Conservation (phyloP, 2,113 vertebrate genomes). For the Pao palembangensis region DNA sequence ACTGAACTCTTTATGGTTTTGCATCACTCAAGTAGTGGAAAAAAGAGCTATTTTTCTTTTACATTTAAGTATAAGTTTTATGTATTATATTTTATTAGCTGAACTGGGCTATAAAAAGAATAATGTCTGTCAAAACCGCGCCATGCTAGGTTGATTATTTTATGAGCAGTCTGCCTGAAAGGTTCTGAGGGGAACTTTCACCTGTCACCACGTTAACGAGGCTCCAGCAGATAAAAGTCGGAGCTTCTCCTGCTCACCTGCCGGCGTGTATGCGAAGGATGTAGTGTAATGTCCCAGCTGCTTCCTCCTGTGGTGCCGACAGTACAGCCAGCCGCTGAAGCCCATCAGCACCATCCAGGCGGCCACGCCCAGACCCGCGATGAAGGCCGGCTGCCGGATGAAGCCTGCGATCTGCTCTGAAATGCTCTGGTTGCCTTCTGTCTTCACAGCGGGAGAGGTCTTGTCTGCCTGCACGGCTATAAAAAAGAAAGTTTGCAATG, state of each 20-base stretch:
- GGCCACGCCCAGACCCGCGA: slow-evolving; percentile 83
- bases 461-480: slow-evolving; percentile 50
- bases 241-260: slow-evolving; percentile 68
- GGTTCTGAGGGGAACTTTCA: no score
- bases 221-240: background rate
- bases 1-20: slow-evolving; percentile 1
- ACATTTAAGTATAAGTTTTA: slow-evolving; percentile 22
- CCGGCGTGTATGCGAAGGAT: slow-evolving; percentile 91
- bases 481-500: slow-evolving; percentile 2
- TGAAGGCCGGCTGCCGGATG: slow-evolving; percentile 85
- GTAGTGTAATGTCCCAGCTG: slow-evolving; percentile 93
- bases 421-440: slow-evolving; percentile 66
- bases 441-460: slow-evolving; percentile 56
- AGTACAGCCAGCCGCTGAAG: slow-evolving; percentile 85
- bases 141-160: no score
- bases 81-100: slow-evolving; percentile 27
- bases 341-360: slow-evolving; percentile 86
- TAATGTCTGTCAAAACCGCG: no score
- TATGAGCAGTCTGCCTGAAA: no score
- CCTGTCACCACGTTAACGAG: background rate
- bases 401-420: slow-evolving; percentile 80
- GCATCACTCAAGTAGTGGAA: no score
- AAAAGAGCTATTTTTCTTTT: no score
- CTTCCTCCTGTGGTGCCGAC: slow-evolving; percentile 85
- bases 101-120: no score